Conservation (phyloP, 2,113 vertebrate species). For the Pomatorhinus ruficollis region DNA sequence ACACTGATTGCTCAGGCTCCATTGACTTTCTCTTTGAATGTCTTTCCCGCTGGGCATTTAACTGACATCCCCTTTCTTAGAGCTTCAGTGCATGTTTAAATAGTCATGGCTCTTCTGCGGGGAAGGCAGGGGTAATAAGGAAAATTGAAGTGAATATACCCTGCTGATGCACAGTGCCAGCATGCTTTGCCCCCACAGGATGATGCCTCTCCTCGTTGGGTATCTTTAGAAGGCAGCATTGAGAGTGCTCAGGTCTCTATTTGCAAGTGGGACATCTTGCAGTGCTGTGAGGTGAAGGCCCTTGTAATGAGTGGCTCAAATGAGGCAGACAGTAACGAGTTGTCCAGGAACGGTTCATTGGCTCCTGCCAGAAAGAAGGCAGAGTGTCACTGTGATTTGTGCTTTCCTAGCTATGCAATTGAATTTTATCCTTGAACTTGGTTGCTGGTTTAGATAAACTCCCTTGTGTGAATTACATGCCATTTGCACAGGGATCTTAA, state of each 20-base stretch:
- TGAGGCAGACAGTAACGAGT: not conserved
- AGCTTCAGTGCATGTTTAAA: not conserved
- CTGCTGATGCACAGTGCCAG: not conserved
- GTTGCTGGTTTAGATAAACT: not conserved
- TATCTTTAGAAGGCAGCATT: not conserved
- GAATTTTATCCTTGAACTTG: not conserved
- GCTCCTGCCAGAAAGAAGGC: not conserved
- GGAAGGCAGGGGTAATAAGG: not conserved
- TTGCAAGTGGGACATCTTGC: not conserved
- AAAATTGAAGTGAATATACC: not conserved
- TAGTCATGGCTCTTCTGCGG: not conserved
- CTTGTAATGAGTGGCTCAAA: not conserved
- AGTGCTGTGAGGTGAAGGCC: not conserved
- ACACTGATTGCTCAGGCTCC: conserved; percentile 1
- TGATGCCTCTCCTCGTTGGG: not conserved
- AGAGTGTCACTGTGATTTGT: not conserved
- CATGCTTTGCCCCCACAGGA: not conserved
- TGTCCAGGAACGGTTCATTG: not conserved
- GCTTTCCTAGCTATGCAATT: not conserved
- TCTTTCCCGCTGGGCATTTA: not conserved
- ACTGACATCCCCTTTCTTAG: not conserved
- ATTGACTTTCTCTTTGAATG: not conserved
- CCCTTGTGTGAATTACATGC: not conserved
- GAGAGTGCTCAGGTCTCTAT: not conserved
- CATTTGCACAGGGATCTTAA: not conserved